Evolutionary conservation across 2,888 invertebrate genomes (phyloP).

Genomic region (Diachrysia chrysitis): DNA sequence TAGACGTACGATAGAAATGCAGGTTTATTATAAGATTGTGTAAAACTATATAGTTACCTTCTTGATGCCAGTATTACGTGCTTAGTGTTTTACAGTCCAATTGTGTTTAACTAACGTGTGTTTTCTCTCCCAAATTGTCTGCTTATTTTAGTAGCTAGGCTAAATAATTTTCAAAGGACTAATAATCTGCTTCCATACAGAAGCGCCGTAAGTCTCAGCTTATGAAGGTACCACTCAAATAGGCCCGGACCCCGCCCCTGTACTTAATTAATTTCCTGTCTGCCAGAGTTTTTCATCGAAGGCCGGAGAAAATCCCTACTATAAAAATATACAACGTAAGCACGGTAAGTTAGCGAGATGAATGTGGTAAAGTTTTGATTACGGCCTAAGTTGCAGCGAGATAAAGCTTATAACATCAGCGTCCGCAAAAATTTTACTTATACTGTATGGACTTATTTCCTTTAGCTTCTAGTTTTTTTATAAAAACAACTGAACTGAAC

Average conservation of each 20-base stretch:
- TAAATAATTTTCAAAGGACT: neutral
- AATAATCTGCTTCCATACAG: neutral
- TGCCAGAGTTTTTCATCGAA: conserved; percentile 2
- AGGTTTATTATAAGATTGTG: too few species aligned
- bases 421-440: neutral
- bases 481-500: neutral
- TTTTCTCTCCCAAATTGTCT: neutral
- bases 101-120: too few species aligned
- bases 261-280: conserved; percentile 4
- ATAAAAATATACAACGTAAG: conserved; percentile 3
- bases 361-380: conserved; percentile 4
- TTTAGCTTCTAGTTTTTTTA: neutral
- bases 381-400: neutral
- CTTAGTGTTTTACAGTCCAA: too few species aligned
- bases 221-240: neutral
- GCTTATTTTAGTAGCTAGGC: neutral
- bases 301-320: conserved; percentile 4
- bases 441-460: neutral
- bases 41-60: too few species aligned
- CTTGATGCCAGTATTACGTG: too few species aligned
- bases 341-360: neutral
- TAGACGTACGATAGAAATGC: neutral
- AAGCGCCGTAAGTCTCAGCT: conserved; percentile 1
- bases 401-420: conserved; percentile 3
- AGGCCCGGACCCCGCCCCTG: neutral